Evolutionary conservation across 2,797 vertebrate genomes (phyloP), one percentile per base, ranked within the genome.

Genomic region (Xiphorhynchus erythropygius): DNA sequence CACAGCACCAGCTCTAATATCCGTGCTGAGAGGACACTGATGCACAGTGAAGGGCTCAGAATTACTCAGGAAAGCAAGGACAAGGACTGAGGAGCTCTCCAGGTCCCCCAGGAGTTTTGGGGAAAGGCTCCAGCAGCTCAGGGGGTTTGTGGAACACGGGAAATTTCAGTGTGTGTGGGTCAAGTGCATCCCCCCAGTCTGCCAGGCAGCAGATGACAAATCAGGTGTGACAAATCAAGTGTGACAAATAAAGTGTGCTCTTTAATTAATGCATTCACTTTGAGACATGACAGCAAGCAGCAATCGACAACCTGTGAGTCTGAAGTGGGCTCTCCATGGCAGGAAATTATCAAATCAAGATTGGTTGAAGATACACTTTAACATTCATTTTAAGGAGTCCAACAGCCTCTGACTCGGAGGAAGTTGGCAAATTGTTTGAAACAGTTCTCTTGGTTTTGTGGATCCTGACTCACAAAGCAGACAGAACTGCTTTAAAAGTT

Each of bases 291-390:
- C 70, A 96, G 67, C 67, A 89, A 67, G n/a, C 70, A 92, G 78
- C 65, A 87, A 73, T 52, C 80, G 79, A 79, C 60, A 89, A 28
- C 32, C 37, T 80, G 37, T 12, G 78, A 64, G 83, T 53, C 42
- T 93, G 62, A 95, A 96, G 88, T 78, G 46, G 65, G 39, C 18
- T 91, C 47, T 91, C 83, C 46, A 50, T 70, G 62, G 81, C 46
- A 91, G 88, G 79, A 95, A 91, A 91, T 88, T 71, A 88, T 62
- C 88, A 96, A 88, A 86, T 68, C 42, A 69, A 81, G 88, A 83
- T 4, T 53, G n/a, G 30, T 52, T 89, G 91, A 60, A 63, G 56
- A 94, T 60, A 91, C 25, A 56, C 28, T 91, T 87, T n/a, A 64
- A 33, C 32, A 30, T 59, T 89, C 60, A 95, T 75, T 91, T 84